Conservation (phyloP, 2,797 vertebrate species). For the Lacerta viridis region DNA sequence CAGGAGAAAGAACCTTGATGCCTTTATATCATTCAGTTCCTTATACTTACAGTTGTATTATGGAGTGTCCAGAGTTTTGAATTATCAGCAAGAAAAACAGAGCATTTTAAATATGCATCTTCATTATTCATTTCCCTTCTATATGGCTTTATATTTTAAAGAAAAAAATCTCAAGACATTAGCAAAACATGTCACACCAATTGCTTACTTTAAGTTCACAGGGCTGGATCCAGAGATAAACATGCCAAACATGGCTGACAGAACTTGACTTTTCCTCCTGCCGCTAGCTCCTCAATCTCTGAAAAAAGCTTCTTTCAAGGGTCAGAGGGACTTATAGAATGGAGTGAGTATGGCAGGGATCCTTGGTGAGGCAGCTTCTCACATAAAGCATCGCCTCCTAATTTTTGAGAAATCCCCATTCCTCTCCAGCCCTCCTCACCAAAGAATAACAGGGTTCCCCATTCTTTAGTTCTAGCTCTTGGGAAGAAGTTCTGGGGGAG, state of each 20-base stretch:
- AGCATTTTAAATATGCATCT: not conserved
- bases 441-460: too few relatives aligned
- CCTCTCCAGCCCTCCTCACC: too few relatives aligned
- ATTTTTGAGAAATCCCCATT: not conserved
- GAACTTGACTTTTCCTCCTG: not conserved
- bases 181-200: not conserved
- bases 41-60: not conserved
- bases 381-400: not conserved
- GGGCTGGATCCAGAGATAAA: not conserved
- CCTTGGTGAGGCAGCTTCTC: not conserved
- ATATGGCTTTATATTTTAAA: too few relatives aligned
- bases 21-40: conserved; percentile 27
- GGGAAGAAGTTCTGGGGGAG: too few relatives aligned
- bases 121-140: too few relatives aligned
- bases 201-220: not conserved
- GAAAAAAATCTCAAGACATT: too few relatives aligned
- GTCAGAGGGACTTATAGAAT: not conserved
- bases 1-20: conserved; percentile 51
- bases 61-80: not conserved
- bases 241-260: not conserved
- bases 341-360: not conserved
- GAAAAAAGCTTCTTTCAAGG: not conserved
- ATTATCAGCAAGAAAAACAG: not conserved
- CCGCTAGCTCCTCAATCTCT: not conserved
- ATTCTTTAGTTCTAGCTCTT: too few relatives aligned